Evolutionary conservation across 2,797 vertebrate species (phyloP).

Genomic region (Pseudochromis fuscus): DNA sequence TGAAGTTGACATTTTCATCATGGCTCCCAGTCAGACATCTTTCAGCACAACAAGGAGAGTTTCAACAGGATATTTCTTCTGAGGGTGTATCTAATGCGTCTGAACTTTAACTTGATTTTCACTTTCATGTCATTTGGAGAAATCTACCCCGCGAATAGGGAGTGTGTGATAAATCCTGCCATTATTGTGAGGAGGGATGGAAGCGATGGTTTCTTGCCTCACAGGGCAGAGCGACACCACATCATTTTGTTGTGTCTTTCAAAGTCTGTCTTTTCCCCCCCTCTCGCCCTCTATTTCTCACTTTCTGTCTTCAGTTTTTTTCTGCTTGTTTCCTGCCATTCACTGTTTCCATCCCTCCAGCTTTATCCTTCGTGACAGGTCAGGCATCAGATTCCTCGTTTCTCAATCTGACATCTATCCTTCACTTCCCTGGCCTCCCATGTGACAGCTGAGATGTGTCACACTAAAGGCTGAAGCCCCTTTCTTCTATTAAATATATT

Average conservation of each 20-base stretch:
- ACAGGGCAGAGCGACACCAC: slow-evolving; percentile 30
- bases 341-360: slow-evolving; percentile 32
- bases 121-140: slow-evolving; percentile 48
- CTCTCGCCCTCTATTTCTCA: slow-evolving; percentile 10
- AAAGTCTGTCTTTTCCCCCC: slow-evolving; percentile 14
- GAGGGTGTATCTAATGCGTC: slow-evolving; percentile 3
- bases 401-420: slow-evolving; percentile 66
- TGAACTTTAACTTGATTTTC: slow-evolving; percentile 36
- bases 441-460: slow-evolving; percentile 48
- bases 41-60: slow-evolving; percentile 16
- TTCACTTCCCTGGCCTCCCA: slow-evolving; percentile 41
- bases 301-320: not conserved
- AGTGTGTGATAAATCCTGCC: slow-evolving; percentile 37
- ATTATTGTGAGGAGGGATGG: slow-evolving; percentile 36
- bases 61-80: slow-evolving; percentile 41
- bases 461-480: slow-evolving; percentile 30
- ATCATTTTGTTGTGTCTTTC: slow-evolving; percentile 48
- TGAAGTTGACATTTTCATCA: slow-evolving; percentile 56
- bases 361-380: slow-evolving; percentile 36
- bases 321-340: slow-evolving; percentile 32
- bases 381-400: slow-evolving; percentile 60
- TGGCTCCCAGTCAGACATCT: slow-evolving; percentile 32
- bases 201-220: slow-evolving; percentile 44
- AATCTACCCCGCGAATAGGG: slow-evolving; percentile 24
- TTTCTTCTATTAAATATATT: slow-evolving; percentile 16